These are phyloP conservation scores for Irena cyanogastra DNA, from an alignment of 2,113 vertebrate species.

Conservation along the genomic window DNA sequence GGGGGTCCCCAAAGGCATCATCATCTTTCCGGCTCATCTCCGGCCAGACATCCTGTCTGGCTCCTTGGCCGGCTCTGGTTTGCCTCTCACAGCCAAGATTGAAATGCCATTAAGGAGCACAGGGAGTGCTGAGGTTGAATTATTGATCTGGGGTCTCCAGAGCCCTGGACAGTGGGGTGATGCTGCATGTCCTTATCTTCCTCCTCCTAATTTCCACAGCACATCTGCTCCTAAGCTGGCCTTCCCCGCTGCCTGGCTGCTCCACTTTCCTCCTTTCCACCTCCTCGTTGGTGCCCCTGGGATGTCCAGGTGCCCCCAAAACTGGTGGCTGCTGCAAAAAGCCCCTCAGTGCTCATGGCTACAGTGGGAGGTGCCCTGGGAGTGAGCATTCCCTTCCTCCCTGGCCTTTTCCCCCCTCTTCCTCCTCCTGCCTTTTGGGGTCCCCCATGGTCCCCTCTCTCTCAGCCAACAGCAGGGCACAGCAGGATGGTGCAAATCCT, in stretches of 20 bases:
- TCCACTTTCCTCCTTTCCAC: not conserved
- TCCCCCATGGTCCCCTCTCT: rapidly evolving
- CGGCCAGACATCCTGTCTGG: slow-evolving; percentile 24
- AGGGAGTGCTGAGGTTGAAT: not conserved
- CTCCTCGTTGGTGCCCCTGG: not conserved
- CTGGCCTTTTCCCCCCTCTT: not conserved
- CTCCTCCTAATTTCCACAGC: not conserved
- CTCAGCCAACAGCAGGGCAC: not conserved
- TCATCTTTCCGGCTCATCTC: not conserved
- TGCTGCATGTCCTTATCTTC: not conserved
- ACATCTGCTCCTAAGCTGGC: not conserved
- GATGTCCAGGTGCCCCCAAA: not conserved
- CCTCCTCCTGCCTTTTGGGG: not conserved
- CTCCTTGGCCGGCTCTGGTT: not conserved
- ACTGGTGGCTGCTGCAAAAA: not conserved
- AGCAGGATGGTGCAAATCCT: not conserved
- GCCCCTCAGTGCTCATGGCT: not conserved
- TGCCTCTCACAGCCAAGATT: not conserved
- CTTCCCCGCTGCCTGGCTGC: not conserved
- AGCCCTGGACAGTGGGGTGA: not conserved
- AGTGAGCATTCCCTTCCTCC: not conserved
- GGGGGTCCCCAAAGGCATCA: not conserved
- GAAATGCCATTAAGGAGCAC: not conserved
- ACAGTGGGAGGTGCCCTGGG: rapidly evolving
- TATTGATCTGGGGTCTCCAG: not conserved